These are phyloP conservation scores for Conomelus anceps DNA, from an alignment of 2,888 invertebrate genomes.

Conservation along the genomic window DNA sequence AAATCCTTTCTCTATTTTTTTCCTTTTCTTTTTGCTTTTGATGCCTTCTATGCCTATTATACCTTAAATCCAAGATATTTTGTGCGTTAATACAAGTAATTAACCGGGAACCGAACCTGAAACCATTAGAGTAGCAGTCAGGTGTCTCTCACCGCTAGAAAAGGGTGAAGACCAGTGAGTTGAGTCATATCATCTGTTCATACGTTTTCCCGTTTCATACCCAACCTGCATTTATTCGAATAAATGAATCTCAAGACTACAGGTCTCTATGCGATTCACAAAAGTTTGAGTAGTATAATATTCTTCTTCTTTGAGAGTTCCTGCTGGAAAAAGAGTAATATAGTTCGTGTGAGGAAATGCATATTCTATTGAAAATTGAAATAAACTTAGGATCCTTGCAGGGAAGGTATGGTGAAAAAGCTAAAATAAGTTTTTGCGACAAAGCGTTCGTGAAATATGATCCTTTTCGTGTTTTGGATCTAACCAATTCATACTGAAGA, in stretches of 20 bases:
- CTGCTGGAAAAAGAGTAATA: not conserved
- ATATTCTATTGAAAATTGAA: not conserved
- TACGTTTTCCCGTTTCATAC: too few species aligned
- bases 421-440: not conserved
- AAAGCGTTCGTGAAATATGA: not conserved
- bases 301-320: not conserved
- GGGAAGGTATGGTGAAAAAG: not conserved
- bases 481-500: not conserved
- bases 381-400: not conserved
- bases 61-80: too few species aligned
- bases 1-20: too few species aligned
- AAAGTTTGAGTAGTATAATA: not conserved
- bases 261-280: not conserved
- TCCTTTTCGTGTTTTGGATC: not conserved
- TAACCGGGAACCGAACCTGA: too few species aligned
- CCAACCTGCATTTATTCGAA: too few species aligned
- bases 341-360: not conserved
- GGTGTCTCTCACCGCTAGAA: too few species aligned
- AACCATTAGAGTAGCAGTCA: too few species aligned
- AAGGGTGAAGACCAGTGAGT: too few species aligned
- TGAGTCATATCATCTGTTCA: too few species aligned
- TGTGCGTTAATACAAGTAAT: too few species aligned
- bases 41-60: too few species aligned
- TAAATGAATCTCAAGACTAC: not conserved
- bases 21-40: too few species aligned